Evolutionary conservation across 2,113 vertebrate genomes (phyloP), one percentile per base, ranked within the genome.

Genomic region (Neolamprologus tretocephalus): DNA sequence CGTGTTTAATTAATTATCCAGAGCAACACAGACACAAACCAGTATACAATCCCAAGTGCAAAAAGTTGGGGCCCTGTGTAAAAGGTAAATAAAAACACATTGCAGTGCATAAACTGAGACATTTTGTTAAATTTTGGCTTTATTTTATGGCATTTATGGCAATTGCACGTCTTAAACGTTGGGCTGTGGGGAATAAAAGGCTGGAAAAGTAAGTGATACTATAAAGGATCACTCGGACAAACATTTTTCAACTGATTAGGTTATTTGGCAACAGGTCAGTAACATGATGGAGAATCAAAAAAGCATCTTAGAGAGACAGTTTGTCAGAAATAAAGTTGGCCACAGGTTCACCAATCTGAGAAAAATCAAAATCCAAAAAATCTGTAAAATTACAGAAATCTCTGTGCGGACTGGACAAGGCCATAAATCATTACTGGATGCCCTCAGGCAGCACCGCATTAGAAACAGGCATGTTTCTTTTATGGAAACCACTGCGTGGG

Each of bases 1-100:
- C 0, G 3, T 23, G n/a, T 23, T 45, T 45, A 17, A 26, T 21
- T 40, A 40, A 26, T 5, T 47, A 75, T 47, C 40, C 40, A 28
- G 66, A 45, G 66, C 66, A 16, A 73, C 13, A 26, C 8, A 45
- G 40, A 47, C 21, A 75, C 40, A 75, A 66, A 35, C 2, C 40
- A 47, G 40, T 17, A 10, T 42, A 6, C 12, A 14, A 71, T 71
- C 37, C 8, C 66, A 42, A 71, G 37, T 73, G 8, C 5, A 73
- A 21, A 42, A 1, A 9, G 21, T 45, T 45, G 68, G 23, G 8
- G 0, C 0, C 21, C 1, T 45, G 13, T 45, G 37, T 26, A 26
- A 73, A 73, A 73, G 17, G 8, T 45, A 73, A 73, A 26, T 73
- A 71, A 66, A 66, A 66, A 71, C 66, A 45, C n/a, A 71, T 1